phyloP scores from a whole-genome alignment of 2,888 invertebrate species.

The Acheta domesticus region DNA sequence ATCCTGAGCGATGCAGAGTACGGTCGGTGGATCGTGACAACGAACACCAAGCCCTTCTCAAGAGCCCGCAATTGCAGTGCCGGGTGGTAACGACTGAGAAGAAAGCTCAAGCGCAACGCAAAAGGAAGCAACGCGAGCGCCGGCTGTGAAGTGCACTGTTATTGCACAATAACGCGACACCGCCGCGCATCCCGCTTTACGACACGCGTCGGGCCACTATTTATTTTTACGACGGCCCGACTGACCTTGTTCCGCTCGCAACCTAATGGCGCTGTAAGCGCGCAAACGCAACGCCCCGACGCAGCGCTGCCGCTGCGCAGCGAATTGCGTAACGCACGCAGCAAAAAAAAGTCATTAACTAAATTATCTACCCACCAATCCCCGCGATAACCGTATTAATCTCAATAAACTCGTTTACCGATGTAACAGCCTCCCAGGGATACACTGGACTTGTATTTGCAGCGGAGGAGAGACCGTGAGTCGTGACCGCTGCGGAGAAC shows the following conservation, averaged over 20 bases:
- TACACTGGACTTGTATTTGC: too few species aligned
- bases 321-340: too few species aligned
- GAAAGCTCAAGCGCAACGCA: background rate
- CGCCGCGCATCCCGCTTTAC: background rate
- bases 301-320: background rate
- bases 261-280: background rate
- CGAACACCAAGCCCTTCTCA: too few species aligned
- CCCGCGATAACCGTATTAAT: background rate
- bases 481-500: too few species aligned
- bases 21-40: too few species aligned
- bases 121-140: background rate
- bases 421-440: too few species aligned
- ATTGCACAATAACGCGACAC: conserved; percentile 9
- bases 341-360: background rate
- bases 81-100: background rate
- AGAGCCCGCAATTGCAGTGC: too few species aligned
- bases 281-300: background rate
- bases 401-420: background rate
- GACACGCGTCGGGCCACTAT: background rate
- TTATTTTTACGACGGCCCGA: background rate
- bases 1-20: too few species aligned
- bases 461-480: too few species aligned
- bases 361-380: background rate
- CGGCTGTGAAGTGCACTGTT: background rate
- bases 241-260: background rate